Percentiles rank a stretch among this genome's conserved stretches.
These are phyloP conservation scores for Cyrtodaria siliqua DNA, from an alignment of 2,888 invertebrate species.

Conservation along the genomic window DNA sequence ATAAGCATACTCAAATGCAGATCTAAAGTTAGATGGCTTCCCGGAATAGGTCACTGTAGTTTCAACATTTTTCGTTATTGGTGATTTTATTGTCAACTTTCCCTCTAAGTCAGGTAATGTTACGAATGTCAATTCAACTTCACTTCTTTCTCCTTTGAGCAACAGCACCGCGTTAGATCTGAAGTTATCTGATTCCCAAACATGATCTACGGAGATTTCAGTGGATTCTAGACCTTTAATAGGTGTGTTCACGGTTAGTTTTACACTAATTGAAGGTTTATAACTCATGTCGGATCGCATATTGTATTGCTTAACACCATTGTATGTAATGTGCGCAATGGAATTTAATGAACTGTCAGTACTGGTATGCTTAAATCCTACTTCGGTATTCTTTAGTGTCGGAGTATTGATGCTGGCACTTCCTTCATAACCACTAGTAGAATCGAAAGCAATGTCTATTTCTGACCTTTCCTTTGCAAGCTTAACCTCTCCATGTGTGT, in stretches of 20 bases:
- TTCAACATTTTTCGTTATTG: constrained; percentile 38
- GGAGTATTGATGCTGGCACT: constrained; percentile 23
- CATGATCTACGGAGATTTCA: constrained; percentile 44
- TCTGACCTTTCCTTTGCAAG: constrained; percentile 13
- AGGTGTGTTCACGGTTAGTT: constrained; percentile 46
- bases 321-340: constrained; percentile 14
- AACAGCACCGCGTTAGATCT: constrained; percentile 42
- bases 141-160: constrained; percentile 37
- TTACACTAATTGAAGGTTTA: constrained; percentile 16
- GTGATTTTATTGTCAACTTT: constrained; percentile 45
- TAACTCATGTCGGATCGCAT: constrained; percentile 36
- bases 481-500: constrained; percentile 22
- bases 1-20: constrained; percentile 17
- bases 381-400: constrained; percentile 22
- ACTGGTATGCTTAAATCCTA: constrained; percentile 17
- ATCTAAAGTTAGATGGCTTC: constrained; percentile 27
- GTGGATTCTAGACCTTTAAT: constrained; percentile 40
- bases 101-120: constrained; percentile 37
- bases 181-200: constrained; percentile 46
- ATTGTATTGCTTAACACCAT: constrained; percentile 31
- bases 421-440: constrained; percentile 22
- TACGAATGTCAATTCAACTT: constrained; percentile 49
- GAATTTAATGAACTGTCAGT: constrained; percentile 16
- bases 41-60: constrained; percentile 18
- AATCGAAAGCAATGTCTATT: constrained; percentile 23